phyloP scores from a whole-genome alignment of 1,140 invertebrate species.

The Trinorchestia longiramus region DNA sequence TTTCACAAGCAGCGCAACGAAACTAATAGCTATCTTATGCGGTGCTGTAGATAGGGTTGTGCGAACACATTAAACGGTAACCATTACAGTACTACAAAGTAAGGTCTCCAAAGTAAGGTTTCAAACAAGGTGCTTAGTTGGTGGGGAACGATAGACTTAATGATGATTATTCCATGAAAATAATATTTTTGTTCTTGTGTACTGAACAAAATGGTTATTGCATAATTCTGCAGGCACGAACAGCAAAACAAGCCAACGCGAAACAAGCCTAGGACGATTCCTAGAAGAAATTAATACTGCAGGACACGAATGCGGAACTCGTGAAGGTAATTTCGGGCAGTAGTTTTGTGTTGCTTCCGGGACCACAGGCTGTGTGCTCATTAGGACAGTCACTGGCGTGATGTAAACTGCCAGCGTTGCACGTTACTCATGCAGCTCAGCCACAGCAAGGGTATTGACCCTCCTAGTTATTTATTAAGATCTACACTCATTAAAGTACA shows the following conservation, averaged over 20 bases:
- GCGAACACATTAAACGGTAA: background rate
- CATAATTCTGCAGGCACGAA: background rate
- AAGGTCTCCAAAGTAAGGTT: background rate
- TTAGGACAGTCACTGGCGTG: background rate
- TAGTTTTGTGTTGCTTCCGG: background rate
- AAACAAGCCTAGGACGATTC: background rate
- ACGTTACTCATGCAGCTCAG: no score
- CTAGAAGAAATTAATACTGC: background rate
- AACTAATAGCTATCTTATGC: background rate
- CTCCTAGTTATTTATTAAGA: background rate
- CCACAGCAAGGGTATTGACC: background rate
- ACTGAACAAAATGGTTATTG: no score
- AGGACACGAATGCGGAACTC: background rate
- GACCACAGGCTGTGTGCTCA: background rate
- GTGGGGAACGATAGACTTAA: background rate
- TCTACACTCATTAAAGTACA: background rate
- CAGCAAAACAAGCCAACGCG: conserved; percentile 75
- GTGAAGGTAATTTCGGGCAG: background rate
- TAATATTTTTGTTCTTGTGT: background rate
- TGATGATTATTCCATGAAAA: background rate
- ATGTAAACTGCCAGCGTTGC: background rate
- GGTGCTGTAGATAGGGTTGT: background rate
- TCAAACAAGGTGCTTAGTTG: background rate
- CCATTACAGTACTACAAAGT: background rate
- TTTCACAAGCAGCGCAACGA: no score